phyloP scores from a whole-genome alignment of 2,888 invertebrate species.

The Caenorhabditis panamensis region DNA sequence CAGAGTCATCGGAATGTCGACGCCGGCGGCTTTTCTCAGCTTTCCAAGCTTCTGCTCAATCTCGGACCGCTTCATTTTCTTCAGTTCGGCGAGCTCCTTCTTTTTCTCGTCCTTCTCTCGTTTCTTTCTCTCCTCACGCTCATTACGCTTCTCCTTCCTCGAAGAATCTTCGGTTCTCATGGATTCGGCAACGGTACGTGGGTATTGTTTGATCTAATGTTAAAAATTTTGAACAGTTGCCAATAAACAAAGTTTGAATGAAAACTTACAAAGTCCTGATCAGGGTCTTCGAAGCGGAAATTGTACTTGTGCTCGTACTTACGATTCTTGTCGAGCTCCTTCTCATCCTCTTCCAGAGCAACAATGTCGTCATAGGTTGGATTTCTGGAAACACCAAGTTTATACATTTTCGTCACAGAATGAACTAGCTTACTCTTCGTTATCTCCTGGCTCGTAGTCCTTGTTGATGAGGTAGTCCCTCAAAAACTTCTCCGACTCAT shows the following conservation, averaged over 20 bases:
- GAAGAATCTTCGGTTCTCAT: conserved; percentile 84
- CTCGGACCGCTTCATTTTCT: conserved; percentile 87
- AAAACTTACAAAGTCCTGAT: conserved; percentile 86
- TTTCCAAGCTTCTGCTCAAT: conserved; percentile 91
- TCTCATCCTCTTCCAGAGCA: conserved; percentile 88
- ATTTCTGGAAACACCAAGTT: conserved; percentile 70
- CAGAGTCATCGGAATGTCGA: conserved; percentile 87
- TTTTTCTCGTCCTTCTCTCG: conserved; percentile 88
- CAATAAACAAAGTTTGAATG: conserved; percentile 8
- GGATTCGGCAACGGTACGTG: conserved; percentile 90
- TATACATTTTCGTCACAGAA: background rate
- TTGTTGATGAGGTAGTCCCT: conserved; percentile 94
- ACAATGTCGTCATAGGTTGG: conserved; percentile 86
- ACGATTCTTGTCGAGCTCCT: conserved; percentile 87
- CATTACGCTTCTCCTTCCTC: conserved; percentile 87
- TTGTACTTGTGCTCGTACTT: conserved; percentile 96
- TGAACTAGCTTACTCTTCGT: conserved; percentile 60
- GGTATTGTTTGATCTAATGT: conserved; percentile 89
- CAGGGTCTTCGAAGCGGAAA: conserved; percentile 96
- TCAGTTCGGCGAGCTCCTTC: conserved; percentile 90
- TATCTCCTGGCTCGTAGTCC: conserved; percentile 83
- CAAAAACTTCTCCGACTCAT: conserved; percentile 91
- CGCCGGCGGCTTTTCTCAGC: conserved; percentile 89
- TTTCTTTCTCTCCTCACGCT: conserved; percentile 74
- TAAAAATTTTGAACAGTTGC: background rate